Conservation (phyloP, 2,888 invertebrate species). For the Leptopilina syphax region DNA sequence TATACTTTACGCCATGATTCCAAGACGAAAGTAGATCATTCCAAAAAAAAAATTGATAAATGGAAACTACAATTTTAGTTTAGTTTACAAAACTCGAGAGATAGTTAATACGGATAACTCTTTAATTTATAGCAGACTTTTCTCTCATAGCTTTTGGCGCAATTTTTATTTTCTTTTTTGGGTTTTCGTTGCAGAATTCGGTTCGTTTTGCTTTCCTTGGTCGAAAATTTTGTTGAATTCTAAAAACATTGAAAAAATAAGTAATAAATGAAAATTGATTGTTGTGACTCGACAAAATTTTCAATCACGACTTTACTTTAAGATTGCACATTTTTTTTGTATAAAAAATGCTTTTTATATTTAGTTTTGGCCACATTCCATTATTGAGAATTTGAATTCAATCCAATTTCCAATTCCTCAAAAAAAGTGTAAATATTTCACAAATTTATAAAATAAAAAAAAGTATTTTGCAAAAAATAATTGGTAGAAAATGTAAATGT, state of each 20-base stretch:
- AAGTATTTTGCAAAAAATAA: too few species aligned
- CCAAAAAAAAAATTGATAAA: too few species aligned
- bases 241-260: background rate
- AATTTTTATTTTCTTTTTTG: background rate
- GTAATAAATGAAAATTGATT: background rate
- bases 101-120: background rate
- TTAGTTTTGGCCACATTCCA: background rate
- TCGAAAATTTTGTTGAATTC: conserved; percentile 18
- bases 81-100: background rate
- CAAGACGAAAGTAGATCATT: too few species aligned
- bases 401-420: background rate
- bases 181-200: conserved; percentile 8
- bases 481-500: too few species aligned
- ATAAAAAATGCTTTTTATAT: background rate
- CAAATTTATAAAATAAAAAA: too few species aligned
- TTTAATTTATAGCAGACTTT: background rate
- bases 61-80: background rate
- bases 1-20: conserved; percentile 1
- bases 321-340: conserved; percentile 3
- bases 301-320: background rate
- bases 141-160: background rate
- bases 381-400: conserved; percentile 3
- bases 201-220: conserved; percentile 39
- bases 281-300: background rate
- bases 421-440: background rate